phyloP scores from a whole-genome alignment of 1,140 invertebrate species.

The Proctacanthus coquilletti region DNA sequence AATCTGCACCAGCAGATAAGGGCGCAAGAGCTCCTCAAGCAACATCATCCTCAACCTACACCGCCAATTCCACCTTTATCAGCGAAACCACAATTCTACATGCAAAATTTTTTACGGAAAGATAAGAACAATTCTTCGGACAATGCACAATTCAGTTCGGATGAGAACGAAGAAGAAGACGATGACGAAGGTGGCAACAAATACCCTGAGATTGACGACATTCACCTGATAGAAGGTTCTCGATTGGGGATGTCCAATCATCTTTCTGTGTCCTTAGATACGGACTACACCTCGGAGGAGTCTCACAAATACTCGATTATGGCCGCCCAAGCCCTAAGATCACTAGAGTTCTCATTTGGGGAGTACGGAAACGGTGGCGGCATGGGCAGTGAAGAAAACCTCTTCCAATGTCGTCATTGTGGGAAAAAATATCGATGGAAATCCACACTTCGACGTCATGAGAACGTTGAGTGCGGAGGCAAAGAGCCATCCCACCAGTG shows the following conservation, averaged over 20 bases:
- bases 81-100: conserved; percentile 3
- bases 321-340: conserved; percentile 19
- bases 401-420: conserved; percentile 61
- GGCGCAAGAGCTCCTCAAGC: conserved; percentile 21
- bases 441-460: conserved; percentile 62
- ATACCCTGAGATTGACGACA: conserved; percentile 22
- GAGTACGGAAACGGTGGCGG: conserved; percentile 18
- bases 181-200: conserved; percentile 20
- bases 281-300: conserved; percentile 8
- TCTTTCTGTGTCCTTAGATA: neutral
- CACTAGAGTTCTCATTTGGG: conserved; percentile 20
- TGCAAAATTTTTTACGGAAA: conserved; percentile 19
- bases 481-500: conserved; percentile 68
- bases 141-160: conserved; percentile 2
- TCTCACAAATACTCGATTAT: conserved; percentile 10
- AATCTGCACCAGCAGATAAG: conserved; percentile 25
- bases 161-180: conserved; percentile 7
- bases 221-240: conserved; percentile 19
- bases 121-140: conserved; percentile 16
- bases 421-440: conserved; percentile 70
- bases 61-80: conserved; percentile 1
- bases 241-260: conserved; percentile 6
- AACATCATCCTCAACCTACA: conserved; percentile 21
- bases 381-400: conserved; percentile 32
- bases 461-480: conserved; percentile 71